phyloP scores from a whole-genome alignment of 2,888 invertebrate species.

The Chymomyza amoena region DNA sequence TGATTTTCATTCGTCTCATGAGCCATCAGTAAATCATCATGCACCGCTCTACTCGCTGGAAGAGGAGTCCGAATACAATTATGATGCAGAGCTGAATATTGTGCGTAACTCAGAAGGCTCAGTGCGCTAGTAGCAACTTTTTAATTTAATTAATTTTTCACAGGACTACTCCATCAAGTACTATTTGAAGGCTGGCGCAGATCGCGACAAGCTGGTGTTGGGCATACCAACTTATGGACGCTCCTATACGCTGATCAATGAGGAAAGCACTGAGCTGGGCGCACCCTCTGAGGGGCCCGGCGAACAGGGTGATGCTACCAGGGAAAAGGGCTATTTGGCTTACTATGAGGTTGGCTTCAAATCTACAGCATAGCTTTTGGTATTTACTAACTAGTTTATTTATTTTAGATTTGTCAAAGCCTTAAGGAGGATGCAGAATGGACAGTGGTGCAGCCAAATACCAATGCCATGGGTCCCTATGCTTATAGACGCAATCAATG shows the following conservation, averaged over 20 bases:
- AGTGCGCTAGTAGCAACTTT: not conserved
- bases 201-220: conserved; percentile 88
- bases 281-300: conserved; percentile 94
- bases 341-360: conserved; percentile 88
- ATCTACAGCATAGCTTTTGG: not conserved
- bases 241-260: conserved; percentile 92
- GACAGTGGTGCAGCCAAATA: conserved; percentile 90
- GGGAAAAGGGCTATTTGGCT: conserved; percentile 94
- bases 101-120: conserved; percentile 80
- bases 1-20: conserved; percentile 95
- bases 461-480: conserved; percentile 92
- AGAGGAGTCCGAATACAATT: conserved; percentile 91
- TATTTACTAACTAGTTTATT: not conserved
- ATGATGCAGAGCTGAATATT: conserved; percentile 91
- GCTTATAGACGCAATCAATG: conserved; percentile 93
- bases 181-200: conserved; percentile 89
- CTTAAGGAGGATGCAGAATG: conserved; percentile 86
- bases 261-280: conserved; percentile 91
- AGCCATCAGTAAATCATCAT: conserved; percentile 94
- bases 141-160: not conserved
- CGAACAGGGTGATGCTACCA: conserved; percentile 92
- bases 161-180: conserved; percentile 92
- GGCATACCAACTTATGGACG: conserved; percentile 95
- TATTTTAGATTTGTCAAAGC: conserved; percentile 88
- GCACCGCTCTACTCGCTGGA: conserved; percentile 89